Percentiles rank a stretch among this genome's conserved stretches.
Evolutionary conservation across 2,888 invertebrate species (phyloP).

Genomic region (Agonum fuliginosum): DNA sequence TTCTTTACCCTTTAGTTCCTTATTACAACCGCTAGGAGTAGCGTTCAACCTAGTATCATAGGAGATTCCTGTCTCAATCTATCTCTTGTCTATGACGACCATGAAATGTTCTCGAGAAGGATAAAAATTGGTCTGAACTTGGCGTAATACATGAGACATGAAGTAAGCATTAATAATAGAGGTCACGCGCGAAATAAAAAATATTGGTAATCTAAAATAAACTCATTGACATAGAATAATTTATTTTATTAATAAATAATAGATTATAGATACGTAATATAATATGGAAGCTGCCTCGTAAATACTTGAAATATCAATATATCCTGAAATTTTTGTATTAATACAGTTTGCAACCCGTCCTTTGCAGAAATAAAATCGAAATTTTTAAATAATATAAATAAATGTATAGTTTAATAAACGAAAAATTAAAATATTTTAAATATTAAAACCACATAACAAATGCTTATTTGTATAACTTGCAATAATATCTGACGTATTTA

Average conservation of each 20-base stretch:
- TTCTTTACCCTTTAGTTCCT: no score
- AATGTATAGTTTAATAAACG: constrained; percentile 41
- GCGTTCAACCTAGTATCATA: no score
- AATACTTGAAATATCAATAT: constrained; percentile 53
- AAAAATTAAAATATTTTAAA: constrained; percentile 45
- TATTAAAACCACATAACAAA: constrained; percentile 42
- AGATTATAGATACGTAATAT: constrained; percentile 55
- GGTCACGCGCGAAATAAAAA: not conserved
- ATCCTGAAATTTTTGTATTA: constrained; percentile 46
- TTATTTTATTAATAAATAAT: constrained; percentile 59
- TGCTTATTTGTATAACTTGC: constrained; percentile 41
- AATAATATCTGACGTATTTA: constrained; percentile 20
- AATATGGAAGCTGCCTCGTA: constrained; percentile 57
- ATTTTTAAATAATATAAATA: constrained; percentile 53
- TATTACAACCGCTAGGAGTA: no score
- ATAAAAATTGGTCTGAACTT: constrained; percentile 14
- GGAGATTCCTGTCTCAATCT: no score
- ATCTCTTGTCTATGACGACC: no score
- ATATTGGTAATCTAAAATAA: not conserved
- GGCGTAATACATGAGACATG: not conserved
- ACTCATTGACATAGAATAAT: constrained; percentile 36
- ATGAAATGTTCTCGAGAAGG: constrained; percentile 47
- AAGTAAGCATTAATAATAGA: not conserved
- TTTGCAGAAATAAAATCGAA: constrained; percentile 37
- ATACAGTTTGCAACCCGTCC: constrained; percentile 52